Conservation (phyloP, 2,113 vertebrate species). For the Bos javanicus region DNA sequence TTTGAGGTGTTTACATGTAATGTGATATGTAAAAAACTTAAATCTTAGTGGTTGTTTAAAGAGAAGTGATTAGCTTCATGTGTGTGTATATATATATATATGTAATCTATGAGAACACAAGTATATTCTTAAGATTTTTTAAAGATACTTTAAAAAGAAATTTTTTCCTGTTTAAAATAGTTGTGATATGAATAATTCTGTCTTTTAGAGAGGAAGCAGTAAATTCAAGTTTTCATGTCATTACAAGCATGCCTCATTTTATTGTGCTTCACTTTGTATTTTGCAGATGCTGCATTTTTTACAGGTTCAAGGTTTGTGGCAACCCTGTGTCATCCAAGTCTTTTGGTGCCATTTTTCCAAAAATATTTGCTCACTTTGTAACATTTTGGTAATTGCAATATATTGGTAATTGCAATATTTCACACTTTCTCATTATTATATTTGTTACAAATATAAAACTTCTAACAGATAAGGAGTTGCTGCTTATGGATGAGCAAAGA, state of each 20-base stretch:
- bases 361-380: not conserved
- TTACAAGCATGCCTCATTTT: not conserved
- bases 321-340: not conserved
- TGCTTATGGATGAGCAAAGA: not conserved
- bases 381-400: not conserved
- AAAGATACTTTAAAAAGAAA: not conserved
- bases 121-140: not conserved
- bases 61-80: not conserved
- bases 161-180: not conserved
- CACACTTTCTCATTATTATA: not conserved
- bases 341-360: not conserved
- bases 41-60: not conserved
- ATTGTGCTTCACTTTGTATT: not conserved
- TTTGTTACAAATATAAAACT: not conserved
- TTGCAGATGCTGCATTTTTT: not conserved
- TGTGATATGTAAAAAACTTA: not conserved
- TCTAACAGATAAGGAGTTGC: not conserved
- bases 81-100: not conserved
- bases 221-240: not conserved
- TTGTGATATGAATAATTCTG: not conserved
- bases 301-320: not conserved
- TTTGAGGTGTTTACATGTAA: not conserved
- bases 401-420: not conserved
- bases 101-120: not conserved
- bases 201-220: not conserved